Evolutionary conservation across 1,140 invertebrate species (phyloP).

Genomic region (Megathymus violae): DNA sequence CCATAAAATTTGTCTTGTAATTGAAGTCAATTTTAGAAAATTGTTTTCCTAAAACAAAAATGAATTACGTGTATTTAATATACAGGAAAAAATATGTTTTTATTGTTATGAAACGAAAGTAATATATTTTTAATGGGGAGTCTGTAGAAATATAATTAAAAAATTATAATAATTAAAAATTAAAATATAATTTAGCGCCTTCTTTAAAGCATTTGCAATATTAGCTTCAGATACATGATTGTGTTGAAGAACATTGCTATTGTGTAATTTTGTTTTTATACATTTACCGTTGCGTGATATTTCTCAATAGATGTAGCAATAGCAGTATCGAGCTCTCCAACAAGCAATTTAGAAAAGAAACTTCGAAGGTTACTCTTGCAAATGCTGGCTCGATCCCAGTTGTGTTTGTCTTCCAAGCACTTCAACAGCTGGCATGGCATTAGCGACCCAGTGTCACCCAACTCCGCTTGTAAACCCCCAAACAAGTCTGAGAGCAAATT

Average conservation of each 20-base stretch:
- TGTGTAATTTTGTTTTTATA: too few species aligned
- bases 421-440: slow-evolving; percentile 74
- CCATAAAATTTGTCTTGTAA: too few species aligned
- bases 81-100: too few species aligned
- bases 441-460: slow-evolving; percentile 45
- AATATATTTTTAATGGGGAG: too few species aligned
- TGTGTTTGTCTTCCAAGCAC: slow-evolving; percentile 71
- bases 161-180: too few species aligned
- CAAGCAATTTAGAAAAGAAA: slow-evolving; percentile 65
- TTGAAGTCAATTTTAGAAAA: too few species aligned
- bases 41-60: too few species aligned
- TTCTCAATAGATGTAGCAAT: slow-evolving; percentile 73
- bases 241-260: slow-evolving; percentile 9
- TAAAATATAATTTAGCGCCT: slow-evolving; percentile 6
- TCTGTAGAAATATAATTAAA: too few species aligned
- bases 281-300: slow-evolving; percentile 68
- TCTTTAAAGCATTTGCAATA: background rate
- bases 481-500: slow-evolving; percentile 65
- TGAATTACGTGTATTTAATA: too few species aligned
- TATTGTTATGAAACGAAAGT: too few species aligned
- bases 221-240: too few species aligned
- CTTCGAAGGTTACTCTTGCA: slow-evolving; percentile 59
- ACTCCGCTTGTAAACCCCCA: slow-evolving; percentile 61
- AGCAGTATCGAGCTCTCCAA: slow-evolving; percentile 71
- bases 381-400: slow-evolving; percentile 60